A percentile compares a stretch with the other conserved stretches of the same genome.
phyloP scores from a whole-genome alignment of 2,888 invertebrate genomes.

The Amaurobius ferox region DNA sequence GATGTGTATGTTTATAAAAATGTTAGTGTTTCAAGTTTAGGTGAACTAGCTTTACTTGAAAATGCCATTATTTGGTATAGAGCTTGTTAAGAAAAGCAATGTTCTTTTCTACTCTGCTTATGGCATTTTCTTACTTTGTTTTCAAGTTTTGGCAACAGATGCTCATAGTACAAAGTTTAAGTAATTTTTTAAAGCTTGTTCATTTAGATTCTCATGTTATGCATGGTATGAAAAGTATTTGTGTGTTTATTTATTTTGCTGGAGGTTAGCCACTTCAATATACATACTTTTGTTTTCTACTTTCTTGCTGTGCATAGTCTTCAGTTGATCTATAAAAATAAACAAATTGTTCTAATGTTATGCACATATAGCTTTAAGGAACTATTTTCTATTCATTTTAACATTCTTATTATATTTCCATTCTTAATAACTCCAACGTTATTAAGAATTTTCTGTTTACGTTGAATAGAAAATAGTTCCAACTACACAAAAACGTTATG shows the following conservation, averaged over 20 bases:
- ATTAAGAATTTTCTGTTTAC: constrained; percentile 9
- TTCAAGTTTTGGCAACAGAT: background rate
- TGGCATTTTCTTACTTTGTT: constrained; percentile 22
- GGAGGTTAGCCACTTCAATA: constrained; percentile 61
- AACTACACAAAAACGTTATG: constrained; percentile 34
- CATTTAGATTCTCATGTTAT: background rate
- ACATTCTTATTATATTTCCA: constrained; percentile 14
- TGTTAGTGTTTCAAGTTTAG: constrained; percentile 31
- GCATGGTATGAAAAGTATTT: background rate
- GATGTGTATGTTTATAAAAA: constrained; percentile 28
- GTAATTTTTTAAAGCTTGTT: background rate
- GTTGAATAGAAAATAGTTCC: constrained; percentile 30
- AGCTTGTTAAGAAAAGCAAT: background rate
- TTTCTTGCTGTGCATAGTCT: constrained; percentile 5
- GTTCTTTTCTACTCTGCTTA: background rate
- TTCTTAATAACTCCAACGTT: background rate
- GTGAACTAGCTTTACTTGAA: constrained; percentile 1
- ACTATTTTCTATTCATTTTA: constrained; percentile 39
- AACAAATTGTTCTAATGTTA: background rate
- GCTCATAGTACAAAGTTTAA: background rate
- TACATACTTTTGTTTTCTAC: constrained; percentile 23
- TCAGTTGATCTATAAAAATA: background rate
- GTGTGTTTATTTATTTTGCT: constrained; percentile 6
- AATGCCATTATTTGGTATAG: constrained; percentile 4
- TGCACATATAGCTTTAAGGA: constrained; percentile 25